Evolutionary conservation across 2,888 invertebrate genomes (phyloP).

Genomic region (Gonocerus acuteangulatus): DNA sequence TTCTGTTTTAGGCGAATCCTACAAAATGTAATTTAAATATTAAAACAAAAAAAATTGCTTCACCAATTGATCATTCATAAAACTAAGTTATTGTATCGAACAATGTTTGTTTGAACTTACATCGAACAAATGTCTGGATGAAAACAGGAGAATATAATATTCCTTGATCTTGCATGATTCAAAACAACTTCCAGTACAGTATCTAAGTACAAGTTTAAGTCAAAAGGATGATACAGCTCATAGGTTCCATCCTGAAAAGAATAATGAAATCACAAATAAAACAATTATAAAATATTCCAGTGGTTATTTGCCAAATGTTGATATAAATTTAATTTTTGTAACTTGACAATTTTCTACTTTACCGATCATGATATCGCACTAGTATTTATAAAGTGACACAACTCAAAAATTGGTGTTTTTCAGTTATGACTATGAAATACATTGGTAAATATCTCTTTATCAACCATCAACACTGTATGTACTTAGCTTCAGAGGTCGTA

Average conservation of each 20-base stretch:
- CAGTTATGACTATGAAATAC: too few relatives aligned
- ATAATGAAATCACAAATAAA: not conserved
- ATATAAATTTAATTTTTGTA: too few relatives aligned
- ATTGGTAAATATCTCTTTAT: too few relatives aligned
- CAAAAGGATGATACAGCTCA: conserved; percentile 80
- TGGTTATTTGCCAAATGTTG: too few relatives aligned
- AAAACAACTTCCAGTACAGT: conserved; percentile 75
- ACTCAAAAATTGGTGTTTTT: too few relatives aligned
- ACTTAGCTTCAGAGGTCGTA: too few relatives aligned
- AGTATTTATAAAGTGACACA: too few relatives aligned
- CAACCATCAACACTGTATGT: too few relatives aligned
- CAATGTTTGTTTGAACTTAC: conserved; percentile 44
- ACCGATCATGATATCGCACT: too few relatives aligned
- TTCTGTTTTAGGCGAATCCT: conserved; percentile 87
- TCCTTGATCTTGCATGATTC: conserved; percentile 66
- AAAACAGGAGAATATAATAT: conserved; percentile 89
- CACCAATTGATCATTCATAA: not conserved
- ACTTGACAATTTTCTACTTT: too few relatives aligned
- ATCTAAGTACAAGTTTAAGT: conserved; percentile 89
- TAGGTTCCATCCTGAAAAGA: conserved; percentile 65
- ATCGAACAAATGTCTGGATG: conserved; percentile 93
- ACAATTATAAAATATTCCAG: not conserved
- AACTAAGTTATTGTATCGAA: not conserved
- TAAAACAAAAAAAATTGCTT: not conserved
- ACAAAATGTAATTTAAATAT: conserved; percentile 34